These are phyloP conservation scores for Chionis minor DNA, from an alignment of 2,113 vertebrate species.

Conservation along the genomic window DNA sequence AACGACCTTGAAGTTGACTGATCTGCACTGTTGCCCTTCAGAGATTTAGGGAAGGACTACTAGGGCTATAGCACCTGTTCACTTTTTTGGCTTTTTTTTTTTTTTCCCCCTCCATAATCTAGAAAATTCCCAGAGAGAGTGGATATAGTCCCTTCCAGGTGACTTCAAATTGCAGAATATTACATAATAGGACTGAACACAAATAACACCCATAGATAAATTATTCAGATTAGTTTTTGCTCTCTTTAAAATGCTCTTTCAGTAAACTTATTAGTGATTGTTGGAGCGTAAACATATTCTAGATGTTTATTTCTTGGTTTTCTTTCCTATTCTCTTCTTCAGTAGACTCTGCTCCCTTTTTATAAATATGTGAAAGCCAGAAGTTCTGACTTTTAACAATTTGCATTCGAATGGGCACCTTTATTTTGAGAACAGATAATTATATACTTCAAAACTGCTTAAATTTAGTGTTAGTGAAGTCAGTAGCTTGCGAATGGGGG, in stretches of 20 bases:
- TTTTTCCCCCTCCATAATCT: no score
- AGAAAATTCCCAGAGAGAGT: background rate
- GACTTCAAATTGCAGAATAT: background rate
- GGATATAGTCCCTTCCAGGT: background rate
- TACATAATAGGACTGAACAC: background rate
- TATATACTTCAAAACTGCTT: conserved; percentile 14
- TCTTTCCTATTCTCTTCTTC: background rate
- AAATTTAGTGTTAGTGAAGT: conserved; percentile 18
- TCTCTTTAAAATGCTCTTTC: background rate
- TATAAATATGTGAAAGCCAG: background rate
- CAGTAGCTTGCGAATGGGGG: background rate
- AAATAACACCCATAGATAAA: background rate
- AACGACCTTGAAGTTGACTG: background rate
- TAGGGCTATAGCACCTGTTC: background rate
- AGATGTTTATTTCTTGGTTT: conserved; percentile 17
- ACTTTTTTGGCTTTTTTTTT: background rate
- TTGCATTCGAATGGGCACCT: conserved; percentile 29
- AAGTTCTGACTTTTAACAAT: conserved; percentile 19
- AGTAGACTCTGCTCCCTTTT: background rate
- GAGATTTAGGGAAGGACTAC: background rate
- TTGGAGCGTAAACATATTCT: background rate
- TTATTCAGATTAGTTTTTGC: conserved; percentile 14
- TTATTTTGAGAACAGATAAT: conserved; percentile 23
- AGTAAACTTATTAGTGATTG: conserved; percentile 7
- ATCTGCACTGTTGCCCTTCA: background rate